Evolutionary conservation across 2,113 vertebrate genomes (phyloP).

Genomic region (Ammospiza nelsoni): DNA sequence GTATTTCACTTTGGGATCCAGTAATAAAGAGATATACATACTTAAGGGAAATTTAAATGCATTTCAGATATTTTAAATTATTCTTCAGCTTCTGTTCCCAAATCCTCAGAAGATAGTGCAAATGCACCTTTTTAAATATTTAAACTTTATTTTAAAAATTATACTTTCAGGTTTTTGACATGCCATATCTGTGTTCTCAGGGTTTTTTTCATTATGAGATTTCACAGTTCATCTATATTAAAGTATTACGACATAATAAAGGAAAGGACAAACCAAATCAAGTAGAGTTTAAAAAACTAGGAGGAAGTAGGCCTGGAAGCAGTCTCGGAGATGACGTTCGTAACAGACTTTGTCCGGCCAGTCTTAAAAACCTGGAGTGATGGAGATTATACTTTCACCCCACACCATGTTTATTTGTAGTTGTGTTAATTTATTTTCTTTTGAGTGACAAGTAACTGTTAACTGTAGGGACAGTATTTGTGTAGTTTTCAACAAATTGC

Average conservation of each 20-base stretch:
- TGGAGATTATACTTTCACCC: neutral
- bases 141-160: neutral
- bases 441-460: neutral
- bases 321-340: neutral
- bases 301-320: neutral
- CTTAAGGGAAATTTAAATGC: neutral
- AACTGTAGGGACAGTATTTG: neutral
- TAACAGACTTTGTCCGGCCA: neutral
- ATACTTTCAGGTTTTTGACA: neutral
- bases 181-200: neutral
- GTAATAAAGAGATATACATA: neutral
- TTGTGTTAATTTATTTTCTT: neutral
- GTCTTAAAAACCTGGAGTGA: neutral
- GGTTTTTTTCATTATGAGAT: neutral
- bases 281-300: neutral
- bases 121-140: neutral
- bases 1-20: neutral
- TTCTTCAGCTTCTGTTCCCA: neutral
- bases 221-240: neutral
- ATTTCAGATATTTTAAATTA: neutral
- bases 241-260: neutral
- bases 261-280: neutral
- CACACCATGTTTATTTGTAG: neutral
- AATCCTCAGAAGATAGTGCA: neutral
- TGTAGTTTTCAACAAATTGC: neutral